A percentile compares a stretch with the other conserved stretches of the same genome.
These are phyloP conservation scores for Myiotriccus ornatus DNA, from an alignment of 2,797 vertebrate species.

Conservation along the genomic window DNA sequence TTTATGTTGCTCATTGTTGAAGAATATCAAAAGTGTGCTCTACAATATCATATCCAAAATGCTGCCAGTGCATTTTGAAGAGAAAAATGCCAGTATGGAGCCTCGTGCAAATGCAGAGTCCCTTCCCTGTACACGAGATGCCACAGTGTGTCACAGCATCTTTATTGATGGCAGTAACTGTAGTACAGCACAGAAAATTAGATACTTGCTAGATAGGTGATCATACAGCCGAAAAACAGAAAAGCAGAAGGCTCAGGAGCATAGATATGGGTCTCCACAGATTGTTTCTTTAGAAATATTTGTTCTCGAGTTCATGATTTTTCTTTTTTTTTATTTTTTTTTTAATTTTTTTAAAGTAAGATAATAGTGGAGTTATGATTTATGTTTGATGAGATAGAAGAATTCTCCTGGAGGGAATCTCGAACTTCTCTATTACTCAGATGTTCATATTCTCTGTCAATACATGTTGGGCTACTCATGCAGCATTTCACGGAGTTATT, in stretches of 20 bases:
- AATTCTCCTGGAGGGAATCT: neutral
- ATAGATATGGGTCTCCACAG: neutral
- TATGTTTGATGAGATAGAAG: neutral
- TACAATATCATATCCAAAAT: neutral
- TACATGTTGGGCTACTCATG: neutral
- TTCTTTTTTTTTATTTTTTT: neutral
- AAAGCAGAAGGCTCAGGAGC: neutral
- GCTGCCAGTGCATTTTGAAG: neutral
- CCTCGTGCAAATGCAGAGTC: neutral
- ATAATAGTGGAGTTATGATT: neutral
- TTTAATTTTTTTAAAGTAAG: neutral
- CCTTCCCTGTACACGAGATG: neutral
- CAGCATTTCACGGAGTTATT: neutral
- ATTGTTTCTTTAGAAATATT: neutral
- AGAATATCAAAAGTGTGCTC: neutral
- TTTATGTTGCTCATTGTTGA: neutral
- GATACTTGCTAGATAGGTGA: neutral
- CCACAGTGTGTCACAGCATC: neutral
- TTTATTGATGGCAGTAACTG: accelerated
- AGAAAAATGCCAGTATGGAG: neutral
- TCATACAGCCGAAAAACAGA: neutral
- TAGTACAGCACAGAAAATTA: neutral
- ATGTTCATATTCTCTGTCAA: neutral
- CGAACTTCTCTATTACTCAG: neutral
- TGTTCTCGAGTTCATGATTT: neutral